phyloP scores from a whole-genome alignment of 1,140 invertebrate species.

The Aethina tumida region DNA sequence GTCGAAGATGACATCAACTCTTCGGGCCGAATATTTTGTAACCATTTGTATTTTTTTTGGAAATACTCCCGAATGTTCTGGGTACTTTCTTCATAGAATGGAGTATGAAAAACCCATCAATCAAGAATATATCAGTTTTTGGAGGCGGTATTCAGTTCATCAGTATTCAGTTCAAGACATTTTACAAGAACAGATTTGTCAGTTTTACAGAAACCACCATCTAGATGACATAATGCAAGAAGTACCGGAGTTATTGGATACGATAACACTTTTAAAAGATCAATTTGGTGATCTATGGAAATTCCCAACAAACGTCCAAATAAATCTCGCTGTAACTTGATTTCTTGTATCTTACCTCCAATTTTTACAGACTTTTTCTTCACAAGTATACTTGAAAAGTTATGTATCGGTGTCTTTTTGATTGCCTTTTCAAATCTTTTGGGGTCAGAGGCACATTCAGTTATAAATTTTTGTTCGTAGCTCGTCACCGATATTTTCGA shows the following conservation, averaged over 20 bases:
- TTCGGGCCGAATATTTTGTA: conserved; percentile 9
- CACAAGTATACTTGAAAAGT: conserved; percentile 11
- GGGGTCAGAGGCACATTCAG: conserved; percentile 4
- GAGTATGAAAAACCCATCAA: conserved; percentile 19
- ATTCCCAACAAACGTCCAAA: conserved; percentile 17
- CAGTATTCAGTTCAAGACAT: conserved; percentile 6
- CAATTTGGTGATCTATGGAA: conserved; percentile 13
- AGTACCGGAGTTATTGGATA: conserved; percentile 10
- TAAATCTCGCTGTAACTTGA: conserved; percentile 14
- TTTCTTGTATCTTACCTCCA: conserved; percentile 8
- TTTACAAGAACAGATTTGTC: conserved; percentile 24
- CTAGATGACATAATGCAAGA: conserved; percentile 30
- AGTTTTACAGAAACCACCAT: conserved; percentile 30
- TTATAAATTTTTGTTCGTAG: conserved; percentile 10
- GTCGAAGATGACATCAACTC: conserved; percentile 14
- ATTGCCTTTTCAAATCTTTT: conserved; percentile 11
- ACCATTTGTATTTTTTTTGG: no score
- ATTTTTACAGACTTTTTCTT: conserved; percentile 12
- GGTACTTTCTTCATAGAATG: conserved; percentile 10
- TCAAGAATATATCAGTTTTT: conserved; percentile 14
- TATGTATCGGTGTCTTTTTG: conserved; percentile 9
- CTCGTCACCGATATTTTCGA: conserved; percentile 13
- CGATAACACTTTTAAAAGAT: conserved; percentile 12
- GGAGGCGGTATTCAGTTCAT: conserved; percentile 13
- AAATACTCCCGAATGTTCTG: conserved; percentile 25